These are phyloP conservation scores for Pasiphila rectangulata DNA, from an alignment of 2,888 invertebrate species.

Conservation along the genomic window DNA sequence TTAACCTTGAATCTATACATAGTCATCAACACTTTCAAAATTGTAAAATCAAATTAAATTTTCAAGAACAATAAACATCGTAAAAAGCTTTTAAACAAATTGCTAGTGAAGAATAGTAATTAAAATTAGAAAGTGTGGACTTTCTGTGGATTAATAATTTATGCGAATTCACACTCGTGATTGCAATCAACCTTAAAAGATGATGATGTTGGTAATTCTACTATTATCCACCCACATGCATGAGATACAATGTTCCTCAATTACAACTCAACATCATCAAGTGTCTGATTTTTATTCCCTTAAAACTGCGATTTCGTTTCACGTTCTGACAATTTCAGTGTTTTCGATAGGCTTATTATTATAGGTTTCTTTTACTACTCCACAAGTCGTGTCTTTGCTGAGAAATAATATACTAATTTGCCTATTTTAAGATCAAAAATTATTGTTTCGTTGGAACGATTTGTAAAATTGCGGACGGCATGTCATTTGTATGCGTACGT, in stretches of 20 bases:
- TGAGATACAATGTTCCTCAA: background rate
- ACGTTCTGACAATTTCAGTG: background rate
- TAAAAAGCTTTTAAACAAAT: slow-evolving; percentile 11
- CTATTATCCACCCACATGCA: background rate
- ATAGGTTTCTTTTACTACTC: slow-evolving; percentile 15
- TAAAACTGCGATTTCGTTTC: background rate
- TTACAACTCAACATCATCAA: background rate
- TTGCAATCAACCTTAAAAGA: slow-evolving; percentile 9
- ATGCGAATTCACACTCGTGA: background rate
- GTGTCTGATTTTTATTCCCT: background rate
- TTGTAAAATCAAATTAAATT: no score
- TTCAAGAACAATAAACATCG: slow-evolving; percentile 8
- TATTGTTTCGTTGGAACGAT: slow-evolving; percentile 44
- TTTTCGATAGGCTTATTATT: slow-evolving; percentile 38
- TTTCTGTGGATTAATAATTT: background rate
- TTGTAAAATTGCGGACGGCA: slow-evolving; percentile 42
- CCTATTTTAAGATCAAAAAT: slow-evolving; percentile 36
- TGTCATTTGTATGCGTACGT: slow-evolving; percentile 43
- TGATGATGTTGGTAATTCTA: slow-evolving; percentile 4
- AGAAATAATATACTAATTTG: slow-evolving; percentile 40
- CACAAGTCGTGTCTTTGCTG: slow-evolving; percentile 1
- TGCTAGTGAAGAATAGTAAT: slow-evolving; percentile 8
- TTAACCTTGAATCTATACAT: slow-evolving; percentile 7
- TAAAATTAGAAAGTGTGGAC: slow-evolving; percentile 15
- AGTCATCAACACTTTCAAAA: background rate